Percentiles rank a stretch among this genome's conserved stretches.
phyloP scores from a whole-genome alignment of 2,888 invertebrate species.

The Hemithea aestivaria region DNA sequence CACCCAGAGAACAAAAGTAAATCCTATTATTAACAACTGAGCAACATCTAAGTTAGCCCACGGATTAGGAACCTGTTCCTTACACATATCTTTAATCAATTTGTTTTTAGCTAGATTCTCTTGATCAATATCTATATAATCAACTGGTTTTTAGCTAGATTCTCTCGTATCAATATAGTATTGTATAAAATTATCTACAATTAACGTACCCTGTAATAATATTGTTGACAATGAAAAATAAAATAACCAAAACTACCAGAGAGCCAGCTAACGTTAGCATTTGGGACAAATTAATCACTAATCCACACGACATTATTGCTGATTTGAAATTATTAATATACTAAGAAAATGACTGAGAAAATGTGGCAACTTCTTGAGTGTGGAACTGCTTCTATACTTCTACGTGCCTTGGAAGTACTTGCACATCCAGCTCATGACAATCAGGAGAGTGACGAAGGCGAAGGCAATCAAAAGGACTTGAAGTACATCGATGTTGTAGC shows the following conservation, averaged over 20 bases:
- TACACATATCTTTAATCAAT: too few relatives aligned
- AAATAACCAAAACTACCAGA: constrained; percentile 25
- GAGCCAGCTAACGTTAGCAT: constrained; percentile 36
- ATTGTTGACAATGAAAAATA: constrained; percentile 32
- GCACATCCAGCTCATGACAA: constrained; percentile 62
- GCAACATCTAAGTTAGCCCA: constrained; percentile 20
- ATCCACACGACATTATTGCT: constrained; percentile 18
- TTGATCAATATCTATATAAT: too few relatives aligned
- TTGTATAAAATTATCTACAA: neutral
- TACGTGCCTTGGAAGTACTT: constrained; percentile 46
- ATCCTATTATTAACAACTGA: constrained; percentile 29
- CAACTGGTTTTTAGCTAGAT: too few relatives aligned
- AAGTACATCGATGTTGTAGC: constrained; percentile 45
- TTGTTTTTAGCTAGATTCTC: too few relatives aligned
- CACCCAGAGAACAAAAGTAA: constrained; percentile 45
- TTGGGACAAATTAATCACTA: constrained; percentile 29
- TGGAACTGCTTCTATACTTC: neutral
- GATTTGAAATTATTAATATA: neutral
- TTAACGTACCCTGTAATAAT: constrained; percentile 13
- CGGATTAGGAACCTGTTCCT: constrained; percentile 1
- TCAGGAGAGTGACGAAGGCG: constrained; percentile 51
- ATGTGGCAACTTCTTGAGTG: too few relatives aligned
- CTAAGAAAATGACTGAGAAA: too few relatives aligned
- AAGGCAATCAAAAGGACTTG: constrained; percentile 53
- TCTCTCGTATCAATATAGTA: too few relatives aligned